Percentiles rank a stretch among this genome's conserved stretches.
phyloP scores from a whole-genome alignment of 2,797 vertebrate genomes.

The Chelon auratus region DNA sequence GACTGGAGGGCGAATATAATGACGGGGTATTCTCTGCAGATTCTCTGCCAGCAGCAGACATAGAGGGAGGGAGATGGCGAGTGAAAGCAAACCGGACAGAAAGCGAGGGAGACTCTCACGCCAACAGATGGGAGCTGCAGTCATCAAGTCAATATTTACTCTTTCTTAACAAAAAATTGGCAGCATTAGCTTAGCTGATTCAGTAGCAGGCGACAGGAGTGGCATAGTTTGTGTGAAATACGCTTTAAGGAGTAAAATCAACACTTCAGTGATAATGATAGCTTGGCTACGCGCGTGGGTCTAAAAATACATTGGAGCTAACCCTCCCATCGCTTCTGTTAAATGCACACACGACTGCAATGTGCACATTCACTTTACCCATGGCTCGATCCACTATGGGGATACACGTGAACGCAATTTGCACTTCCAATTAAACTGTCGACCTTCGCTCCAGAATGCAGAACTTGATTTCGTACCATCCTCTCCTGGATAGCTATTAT shows the following conservation, averaged over 20 bases:
- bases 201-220: constrained; percentile 37
- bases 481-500: constrained; percentile 80
- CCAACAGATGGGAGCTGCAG: constrained; percentile 69
- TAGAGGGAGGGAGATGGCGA: constrained; percentile 11
- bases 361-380: constrained; percentile 81
- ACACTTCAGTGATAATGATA: constrained; percentile 65
- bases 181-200: constrained; percentile 51
- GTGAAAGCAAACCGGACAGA: constrained; percentile 26
- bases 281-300: constrained; percentile 75
- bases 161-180: constrained; percentile 63
- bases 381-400: constrained; percentile 89
- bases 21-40: constrained; percentile 67
- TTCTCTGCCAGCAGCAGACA: constrained; percentile 30
- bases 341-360: constrained; percentile 77
- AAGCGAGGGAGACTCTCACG: constrained; percentile 45
- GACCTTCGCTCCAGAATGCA: constrained; percentile 89
- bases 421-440: constrained; percentile 96
- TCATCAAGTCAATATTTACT: constrained; percentile 78
- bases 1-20: constrained; percentile 63
- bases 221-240: constrained; percentile 51
- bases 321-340: constrained; percentile 22
- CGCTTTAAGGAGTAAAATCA: constrained; percentile 53
- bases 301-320: constrained; percentile 73
- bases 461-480: constrained; percentile 82
- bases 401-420: constrained; percentile 92